phyloP scores from a whole-genome alignment of 64 coral and sea anemone genomes.

The Actinia tenebrosa region DNA sequence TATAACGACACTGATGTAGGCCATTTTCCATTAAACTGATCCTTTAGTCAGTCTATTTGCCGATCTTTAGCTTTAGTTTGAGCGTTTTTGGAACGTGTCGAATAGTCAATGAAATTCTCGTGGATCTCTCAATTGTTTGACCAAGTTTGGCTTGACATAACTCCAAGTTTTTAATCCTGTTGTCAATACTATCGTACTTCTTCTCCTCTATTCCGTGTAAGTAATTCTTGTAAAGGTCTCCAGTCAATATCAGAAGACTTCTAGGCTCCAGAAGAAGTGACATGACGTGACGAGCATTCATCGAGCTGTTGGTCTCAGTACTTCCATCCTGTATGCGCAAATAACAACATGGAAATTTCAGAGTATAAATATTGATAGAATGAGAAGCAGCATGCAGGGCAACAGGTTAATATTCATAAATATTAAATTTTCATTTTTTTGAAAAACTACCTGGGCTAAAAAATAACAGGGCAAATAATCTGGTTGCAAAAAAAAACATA shows the following conservation, averaged over 20 bases:
- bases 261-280: conserved; percentile 75
- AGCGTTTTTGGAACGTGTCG: conserved; percentile 88
- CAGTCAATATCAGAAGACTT: conserved; percentile 71
- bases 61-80: conserved; percentile 76
- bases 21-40: too few species aligned
- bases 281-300: conserved; percentile 46
- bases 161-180: conserved; percentile 48
- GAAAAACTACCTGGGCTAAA: too few species aligned
- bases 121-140: conserved; percentile 39
- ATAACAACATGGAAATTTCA: neutral
- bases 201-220: conserved; percentile 77
- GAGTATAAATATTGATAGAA: too few species aligned
- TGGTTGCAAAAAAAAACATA: too few species aligned
- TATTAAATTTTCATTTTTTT: too few species aligned
- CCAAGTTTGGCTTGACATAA: conserved; percentile 39
- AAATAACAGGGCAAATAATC: too few species aligned
- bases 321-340: neutral
- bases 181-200: conserved; percentile 39
- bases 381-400: too few species aligned
- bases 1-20: too few species aligned
- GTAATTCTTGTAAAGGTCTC: conserved; percentile 79
- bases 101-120: conserved; percentile 84
- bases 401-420: too few species aligned
- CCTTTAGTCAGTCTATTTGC: neutral
- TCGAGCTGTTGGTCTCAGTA: neutral